Base-by-base conservation (phyloP, 2,113 vertebrate genomes). In the Erinaceus europaeus region DNA sequence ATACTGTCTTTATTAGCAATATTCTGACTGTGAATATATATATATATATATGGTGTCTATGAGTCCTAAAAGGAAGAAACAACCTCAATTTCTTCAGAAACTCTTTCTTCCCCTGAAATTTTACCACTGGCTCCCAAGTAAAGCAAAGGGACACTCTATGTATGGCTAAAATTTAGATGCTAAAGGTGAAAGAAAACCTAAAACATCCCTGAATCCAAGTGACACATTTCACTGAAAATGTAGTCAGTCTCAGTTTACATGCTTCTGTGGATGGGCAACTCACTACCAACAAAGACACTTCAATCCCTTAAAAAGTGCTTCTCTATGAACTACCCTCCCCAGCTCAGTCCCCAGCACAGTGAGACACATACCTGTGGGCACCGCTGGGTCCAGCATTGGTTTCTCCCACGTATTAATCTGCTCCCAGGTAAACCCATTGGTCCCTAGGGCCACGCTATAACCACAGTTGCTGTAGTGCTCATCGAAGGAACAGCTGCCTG, bases 341-440 rank as follows among this genome's bases (percentile, higher is more conserved):
- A 78, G 20, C 23, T 29, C 50, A 48, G 25, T 27, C 6, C 78
- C 69, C 61, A 7, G 29, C 11, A 38, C 27, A 29, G 50, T 4
- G 7, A 42, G 23, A 67, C 3, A 90, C 96, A 13, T 97, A 99
- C 99, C 99, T 82, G 99, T 99, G 52, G 98, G 99, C 83, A 99
- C 97, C 12, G 97, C 97, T 2, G 98, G 98, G 80, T 99, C 98
- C 96, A 98, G 97, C 52, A 98, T 98, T 48, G 98, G 98, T 69
- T 98, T 99, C 84, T 99, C 98, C 98, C 98, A 99, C 23, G 99
- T 99, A 96, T 99, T 99, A 94, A 99, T 97, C 96, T 99, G 99
- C 94, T 99, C 99, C 99, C 99, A 99, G 73, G 98, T 98, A 97
- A 99, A 99, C 90, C 99, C 99, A 96, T 98, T 99, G 95, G 98